phyloP scores from a whole-genome alignment of 2,888 invertebrate genomes.

The Frankliniella intonsa region DNA sequence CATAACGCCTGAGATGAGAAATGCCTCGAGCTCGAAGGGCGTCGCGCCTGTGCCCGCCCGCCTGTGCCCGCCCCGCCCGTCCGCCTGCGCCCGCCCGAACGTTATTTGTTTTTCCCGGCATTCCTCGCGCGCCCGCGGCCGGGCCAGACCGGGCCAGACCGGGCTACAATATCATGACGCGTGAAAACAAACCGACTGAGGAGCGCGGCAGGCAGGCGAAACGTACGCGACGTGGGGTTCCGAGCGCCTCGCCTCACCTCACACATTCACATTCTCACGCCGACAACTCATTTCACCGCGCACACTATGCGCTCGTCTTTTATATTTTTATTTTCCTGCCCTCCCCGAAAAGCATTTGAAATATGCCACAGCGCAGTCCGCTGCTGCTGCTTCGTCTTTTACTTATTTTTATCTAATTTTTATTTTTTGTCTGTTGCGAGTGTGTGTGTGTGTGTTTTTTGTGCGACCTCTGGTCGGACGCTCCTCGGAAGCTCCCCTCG shows the following conservation, averaged over 20 bases:
- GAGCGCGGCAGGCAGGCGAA: too few relatives aligned
- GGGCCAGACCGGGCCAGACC: too few relatives aligned
- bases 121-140: not conserved
- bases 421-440: too few relatives aligned
- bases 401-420: too few relatives aligned
- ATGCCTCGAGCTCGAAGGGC: not conserved
- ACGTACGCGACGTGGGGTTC: too few relatives aligned
- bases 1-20: not conserved
- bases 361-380: not conserved
- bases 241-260: too few relatives aligned
- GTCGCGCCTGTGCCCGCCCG: too few relatives aligned
- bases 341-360: not conserved
- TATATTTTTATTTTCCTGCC: not conserved
- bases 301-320: not conserved
- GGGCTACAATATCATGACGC: not conserved
- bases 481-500: not conserved
- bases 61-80: too few relatives aligned
- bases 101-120: conserved; percentile 2
- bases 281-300: not conserved
- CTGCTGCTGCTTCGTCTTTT: not conserved
- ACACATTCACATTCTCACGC: too few relatives aligned
- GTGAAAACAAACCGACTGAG: too few relatives aligned
- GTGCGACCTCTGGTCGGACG: not conserved
- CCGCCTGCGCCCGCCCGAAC: too few relatives aligned
- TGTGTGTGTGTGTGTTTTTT: too few relatives aligned